A percentile compares a stretch with the other conserved stretches of the same genome.
Conservation (phyloP, 2,888 invertebrate species). For the Scelioninae gen. 2 region DNA sequence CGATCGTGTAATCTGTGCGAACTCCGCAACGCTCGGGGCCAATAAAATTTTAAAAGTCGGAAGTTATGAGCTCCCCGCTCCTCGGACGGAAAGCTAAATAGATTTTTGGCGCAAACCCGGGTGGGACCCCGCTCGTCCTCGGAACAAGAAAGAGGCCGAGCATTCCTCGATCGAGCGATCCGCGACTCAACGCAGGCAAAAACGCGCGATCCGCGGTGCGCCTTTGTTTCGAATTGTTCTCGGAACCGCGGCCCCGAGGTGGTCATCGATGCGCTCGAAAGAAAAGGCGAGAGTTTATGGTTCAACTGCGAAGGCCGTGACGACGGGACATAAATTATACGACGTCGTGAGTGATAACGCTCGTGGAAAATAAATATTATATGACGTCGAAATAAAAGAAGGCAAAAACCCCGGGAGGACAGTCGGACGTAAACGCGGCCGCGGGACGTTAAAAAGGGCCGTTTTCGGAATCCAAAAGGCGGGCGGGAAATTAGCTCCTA, state of each 20-base stretch:
- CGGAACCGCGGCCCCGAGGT: conserved; percentile 19
- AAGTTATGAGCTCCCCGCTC: conserved; percentile 49
- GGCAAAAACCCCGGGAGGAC: conserved; percentile 13
- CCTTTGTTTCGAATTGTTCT: conserved; percentile 45
- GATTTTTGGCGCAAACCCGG: conserved; percentile 49
- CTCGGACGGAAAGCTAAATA: conserved; percentile 54
- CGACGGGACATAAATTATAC: conserved; percentile 60
- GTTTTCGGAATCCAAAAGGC: conserved; percentile 72
- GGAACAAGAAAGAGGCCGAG: no score
- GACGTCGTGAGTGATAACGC: conserved; percentile 70
- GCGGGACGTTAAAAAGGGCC: conserved; percentile 68
- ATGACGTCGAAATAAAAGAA: conserved; percentile 68
- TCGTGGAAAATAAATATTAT: conserved; percentile 73
- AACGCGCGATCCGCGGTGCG: conserved; percentile 28
- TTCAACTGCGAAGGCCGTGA: conserved; percentile 55
- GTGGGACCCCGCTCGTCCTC: no score
- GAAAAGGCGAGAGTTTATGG: conserved; percentile 58
- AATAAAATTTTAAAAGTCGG: conserved; percentile 60
- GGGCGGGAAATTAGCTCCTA: conserved; percentile 74
- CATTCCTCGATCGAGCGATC: no score
- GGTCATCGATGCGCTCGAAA: conserved; percentile 44
- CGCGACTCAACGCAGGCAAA: conserved; percentile 12
- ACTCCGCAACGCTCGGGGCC: conserved; percentile 36
- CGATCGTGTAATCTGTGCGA: conserved; percentile 58
- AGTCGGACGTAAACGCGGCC: conserved; percentile 57